phyloP scores from a whole-genome alignment of 2,797 vertebrate species.

The Cryptoblepharus egeriae region DNA sequence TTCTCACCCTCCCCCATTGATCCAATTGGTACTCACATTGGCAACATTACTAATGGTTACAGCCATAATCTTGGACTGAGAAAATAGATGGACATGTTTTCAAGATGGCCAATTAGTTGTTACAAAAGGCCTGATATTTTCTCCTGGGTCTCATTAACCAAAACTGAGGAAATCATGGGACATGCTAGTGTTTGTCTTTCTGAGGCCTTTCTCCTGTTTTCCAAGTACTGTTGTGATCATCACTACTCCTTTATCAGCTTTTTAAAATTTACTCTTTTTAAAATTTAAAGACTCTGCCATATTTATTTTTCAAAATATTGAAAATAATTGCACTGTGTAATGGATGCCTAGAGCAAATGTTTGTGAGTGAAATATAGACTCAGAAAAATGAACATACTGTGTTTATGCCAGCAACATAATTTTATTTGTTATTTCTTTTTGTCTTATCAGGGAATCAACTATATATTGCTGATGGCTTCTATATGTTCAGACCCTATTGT shows the following conservation, averaged over 20 bases:
- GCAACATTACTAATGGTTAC: too few relatives aligned
- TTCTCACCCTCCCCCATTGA: too few relatives aligned
- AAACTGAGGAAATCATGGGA: too few relatives aligned
- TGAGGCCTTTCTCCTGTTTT: not conserved
- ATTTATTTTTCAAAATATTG: constrained; percentile 37
- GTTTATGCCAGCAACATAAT: not conserved
- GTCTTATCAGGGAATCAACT: not conserved
- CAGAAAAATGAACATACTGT: not conserved
- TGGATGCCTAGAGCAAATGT: constrained; percentile 4
- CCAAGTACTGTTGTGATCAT: not conserved
- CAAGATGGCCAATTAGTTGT: not conserved
- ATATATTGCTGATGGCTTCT: not conserved
- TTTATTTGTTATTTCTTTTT: not conserved
- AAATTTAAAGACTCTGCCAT: not conserved
- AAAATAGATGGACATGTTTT: not conserved
- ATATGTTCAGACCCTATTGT: not conserved
- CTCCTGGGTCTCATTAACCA: not conserved
- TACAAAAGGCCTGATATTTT: not conserved
- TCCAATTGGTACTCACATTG: not conserved
- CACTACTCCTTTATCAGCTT: not conserved
- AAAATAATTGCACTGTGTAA: not conserved
- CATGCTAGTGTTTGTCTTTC: not conserved
- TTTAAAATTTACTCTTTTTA: not conserved
- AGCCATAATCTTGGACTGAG: not conserved
- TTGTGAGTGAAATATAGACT: constrained; percentile 6